phyloP scores from a whole-genome alignment of 2,113 vertebrate genomes.

The Sapayoa aenigma region DNA sequence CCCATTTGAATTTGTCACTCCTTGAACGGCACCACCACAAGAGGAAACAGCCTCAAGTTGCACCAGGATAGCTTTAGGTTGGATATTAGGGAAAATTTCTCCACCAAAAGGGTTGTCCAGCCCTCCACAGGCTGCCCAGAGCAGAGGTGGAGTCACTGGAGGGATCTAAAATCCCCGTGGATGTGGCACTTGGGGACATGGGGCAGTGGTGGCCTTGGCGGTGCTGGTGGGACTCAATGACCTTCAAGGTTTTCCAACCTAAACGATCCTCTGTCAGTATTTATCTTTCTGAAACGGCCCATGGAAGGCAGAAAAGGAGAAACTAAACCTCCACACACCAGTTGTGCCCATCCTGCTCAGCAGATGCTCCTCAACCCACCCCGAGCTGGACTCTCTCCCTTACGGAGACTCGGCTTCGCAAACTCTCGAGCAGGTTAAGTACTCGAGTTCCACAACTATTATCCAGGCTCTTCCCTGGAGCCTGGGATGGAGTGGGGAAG shows the following conservation, averaged over 20 bases:
- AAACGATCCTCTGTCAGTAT: rapidly evolving
- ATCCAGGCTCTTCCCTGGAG: neutral
- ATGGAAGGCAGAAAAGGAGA: neutral
- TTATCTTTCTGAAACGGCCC: neutral
- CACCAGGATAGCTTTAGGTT: neutral
- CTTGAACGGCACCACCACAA: neutral
- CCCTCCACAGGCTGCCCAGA: neutral
- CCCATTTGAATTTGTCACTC: neutral
- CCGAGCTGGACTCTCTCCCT: neutral
- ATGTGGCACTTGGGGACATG: neutral
- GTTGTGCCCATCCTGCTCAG: rapidly evolving
- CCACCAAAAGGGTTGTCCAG: neutral
- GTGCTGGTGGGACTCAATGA: neutral
- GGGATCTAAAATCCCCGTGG: neutral
- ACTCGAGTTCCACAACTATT: neutral
- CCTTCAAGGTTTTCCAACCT: neutral
- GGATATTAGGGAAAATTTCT: neutral
- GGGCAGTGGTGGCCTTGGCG: neutral
- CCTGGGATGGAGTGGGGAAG: neutral
- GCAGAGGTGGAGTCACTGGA: no score
- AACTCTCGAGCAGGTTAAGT: neutral
- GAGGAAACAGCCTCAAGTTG: neutral
- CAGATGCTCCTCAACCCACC: neutral
- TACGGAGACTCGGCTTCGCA: neutral
- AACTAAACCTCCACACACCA: rapidly evolving